Conservation (phyloP, 2,888 invertebrate species). For the Harpalus rufipes region DNA sequence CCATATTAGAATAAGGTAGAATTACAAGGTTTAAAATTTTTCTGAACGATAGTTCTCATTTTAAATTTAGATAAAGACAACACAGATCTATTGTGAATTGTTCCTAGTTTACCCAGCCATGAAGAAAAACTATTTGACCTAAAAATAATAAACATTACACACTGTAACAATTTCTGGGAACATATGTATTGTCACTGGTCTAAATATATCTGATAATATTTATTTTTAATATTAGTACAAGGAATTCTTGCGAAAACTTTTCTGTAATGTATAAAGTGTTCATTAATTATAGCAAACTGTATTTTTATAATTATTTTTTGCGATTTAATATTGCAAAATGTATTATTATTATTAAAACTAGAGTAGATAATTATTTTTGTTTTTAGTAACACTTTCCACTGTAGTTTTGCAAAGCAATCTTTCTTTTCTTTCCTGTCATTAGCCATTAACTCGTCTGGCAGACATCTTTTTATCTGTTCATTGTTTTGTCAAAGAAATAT, state of each 20-base stretch:
- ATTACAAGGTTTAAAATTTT: too few relatives aligned
- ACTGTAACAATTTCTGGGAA: neutral
- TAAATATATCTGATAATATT: neutral
- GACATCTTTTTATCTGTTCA: slow-evolving; percentile 33
- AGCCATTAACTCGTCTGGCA: slow-evolving; percentile 21
- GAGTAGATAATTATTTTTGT: neutral
- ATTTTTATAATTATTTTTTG: too few relatives aligned
- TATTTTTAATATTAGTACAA: neutral
- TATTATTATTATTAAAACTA: too few relatives aligned
- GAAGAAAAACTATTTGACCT: too few relatives aligned
- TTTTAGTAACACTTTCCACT: neutral
- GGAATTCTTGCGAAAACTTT: neutral
- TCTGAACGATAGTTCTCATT: too few relatives aligned
- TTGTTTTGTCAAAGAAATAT: slow-evolving; percentile 39
- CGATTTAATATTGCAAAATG: too few relatives aligned
- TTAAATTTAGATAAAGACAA: too few relatives aligned
- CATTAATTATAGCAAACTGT: too few relatives aligned
- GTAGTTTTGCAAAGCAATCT: neutral
- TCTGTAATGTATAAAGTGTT: too few relatives aligned
- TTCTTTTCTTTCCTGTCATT: slow-evolving; percentile 28
- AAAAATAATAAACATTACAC: neutral
- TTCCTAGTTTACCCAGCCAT: too few relatives aligned
- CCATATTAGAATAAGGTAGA: too few relatives aligned
- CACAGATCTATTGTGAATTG: too few relatives aligned
- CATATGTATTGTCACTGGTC: neutral